These are phyloP conservation scores for Euura lappo DNA, from an alignment of 1,140 invertebrate species.

Conservation along the genomic window DNA sequence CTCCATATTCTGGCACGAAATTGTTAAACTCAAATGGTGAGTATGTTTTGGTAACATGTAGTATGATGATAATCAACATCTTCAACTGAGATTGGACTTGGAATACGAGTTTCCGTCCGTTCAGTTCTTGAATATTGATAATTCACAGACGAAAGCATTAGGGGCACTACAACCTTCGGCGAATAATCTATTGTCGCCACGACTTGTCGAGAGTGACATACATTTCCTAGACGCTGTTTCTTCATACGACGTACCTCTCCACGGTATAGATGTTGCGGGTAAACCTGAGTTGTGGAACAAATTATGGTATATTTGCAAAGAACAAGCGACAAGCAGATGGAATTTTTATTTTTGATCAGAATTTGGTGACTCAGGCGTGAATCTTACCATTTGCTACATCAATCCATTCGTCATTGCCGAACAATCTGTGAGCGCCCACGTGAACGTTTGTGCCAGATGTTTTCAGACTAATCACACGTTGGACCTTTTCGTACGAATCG, in stretches of 20 bases:
- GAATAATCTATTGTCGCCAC: background rate
- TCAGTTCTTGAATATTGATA: background rate
- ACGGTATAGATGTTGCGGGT: background rate
- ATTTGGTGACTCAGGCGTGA: background rate
- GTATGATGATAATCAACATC: too few species aligned
- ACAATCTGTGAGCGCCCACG: background rate
- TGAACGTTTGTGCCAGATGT: background rate
- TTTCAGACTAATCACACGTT: background rate
- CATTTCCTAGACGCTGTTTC: background rate
- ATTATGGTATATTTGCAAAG: too few species aligned
- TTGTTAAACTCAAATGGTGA: too few species aligned
- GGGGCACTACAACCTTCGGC: background rate
- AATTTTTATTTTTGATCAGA: too few species aligned
- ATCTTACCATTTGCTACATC: background rate
- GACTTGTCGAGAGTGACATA: background rate
- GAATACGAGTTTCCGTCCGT: too few species aligned
- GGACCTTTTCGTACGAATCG: background rate
- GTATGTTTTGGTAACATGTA: too few species aligned
- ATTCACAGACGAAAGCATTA: background rate
- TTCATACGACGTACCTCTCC: background rate
- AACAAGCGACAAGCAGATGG: too few species aligned
- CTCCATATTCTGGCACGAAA: too few species aligned
- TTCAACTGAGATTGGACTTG: too few species aligned
- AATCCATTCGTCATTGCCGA: background rate
- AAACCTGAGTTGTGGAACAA: background rate